Conservation (phyloP, 2,888 invertebrate genomes). For the Drosophila macrothrix region DNA sequence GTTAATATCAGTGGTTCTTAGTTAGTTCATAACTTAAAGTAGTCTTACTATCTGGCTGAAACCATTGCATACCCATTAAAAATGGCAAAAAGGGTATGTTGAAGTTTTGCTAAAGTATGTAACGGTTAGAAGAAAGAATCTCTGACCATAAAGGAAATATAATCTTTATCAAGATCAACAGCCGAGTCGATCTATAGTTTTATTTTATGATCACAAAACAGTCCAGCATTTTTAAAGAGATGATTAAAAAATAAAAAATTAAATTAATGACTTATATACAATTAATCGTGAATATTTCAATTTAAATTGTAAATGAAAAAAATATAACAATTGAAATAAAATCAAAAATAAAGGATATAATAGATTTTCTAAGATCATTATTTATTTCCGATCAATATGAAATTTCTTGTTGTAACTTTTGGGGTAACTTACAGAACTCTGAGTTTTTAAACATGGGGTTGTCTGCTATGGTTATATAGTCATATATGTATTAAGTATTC, state of each 20-base stretch:
- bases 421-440: background rate
- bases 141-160: background rate
- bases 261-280: background rate
- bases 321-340: background rate
- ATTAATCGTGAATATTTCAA: background rate
- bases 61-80: background rate
- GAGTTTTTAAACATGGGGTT: background rate
- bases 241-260: too few species aligned
- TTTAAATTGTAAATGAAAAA: background rate
- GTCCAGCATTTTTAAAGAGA: background rate
- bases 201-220: background rate
- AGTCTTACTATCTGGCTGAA: background rate
- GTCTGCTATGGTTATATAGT: too few species aligned
- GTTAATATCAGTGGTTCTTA: background rate
- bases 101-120: background rate
- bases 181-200: background rate
- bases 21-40: background rate
- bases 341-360: background rate
- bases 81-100: background rate
- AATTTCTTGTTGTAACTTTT: background rate
- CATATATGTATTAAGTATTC: background rate
- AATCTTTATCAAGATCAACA: background rate
- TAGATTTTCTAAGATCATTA: background rate
- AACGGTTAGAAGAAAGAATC: too few species aligned
- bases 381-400: background rate